A percentile compares a stretch with the other conserved stretches of the same genome.
Evolutionary conservation across 1,140 invertebrate genomes (phyloP).

Genomic region (Lineus longissimus): DNA sequence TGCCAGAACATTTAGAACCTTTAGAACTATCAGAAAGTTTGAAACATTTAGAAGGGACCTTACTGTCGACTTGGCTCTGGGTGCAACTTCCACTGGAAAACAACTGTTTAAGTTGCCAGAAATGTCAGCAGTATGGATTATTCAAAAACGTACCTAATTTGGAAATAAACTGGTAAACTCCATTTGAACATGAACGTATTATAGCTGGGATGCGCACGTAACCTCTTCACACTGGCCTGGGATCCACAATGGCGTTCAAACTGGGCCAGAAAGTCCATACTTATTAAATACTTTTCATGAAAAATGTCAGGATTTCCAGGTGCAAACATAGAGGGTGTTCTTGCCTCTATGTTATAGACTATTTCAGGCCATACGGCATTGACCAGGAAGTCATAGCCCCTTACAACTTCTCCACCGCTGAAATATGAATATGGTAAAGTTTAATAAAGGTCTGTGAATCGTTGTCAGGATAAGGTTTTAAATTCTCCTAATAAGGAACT

Average conservation of each 20-base stretch:
- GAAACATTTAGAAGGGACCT: no score
- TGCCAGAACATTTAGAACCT: no score
- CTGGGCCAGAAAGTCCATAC: conserved; percentile 72
- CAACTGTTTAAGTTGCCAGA: no score
- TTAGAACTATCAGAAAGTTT: no score
- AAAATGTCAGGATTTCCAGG: conserved; percentile 86
- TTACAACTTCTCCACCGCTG: conserved; percentile 51
- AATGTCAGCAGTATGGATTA: no score
- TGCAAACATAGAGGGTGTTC: conserved; percentile 78
- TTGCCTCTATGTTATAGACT: conserved; percentile 68
- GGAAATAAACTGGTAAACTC: conserved; percentile 93
- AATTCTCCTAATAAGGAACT: neutral
- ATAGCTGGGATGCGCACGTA: conserved; percentile 51
- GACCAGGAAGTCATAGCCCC: conserved; percentile 80
- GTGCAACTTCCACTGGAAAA: no score
- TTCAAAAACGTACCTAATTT: conserved; percentile 64
- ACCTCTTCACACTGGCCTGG: conserved; percentile 52
- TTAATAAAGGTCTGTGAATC: neutral
- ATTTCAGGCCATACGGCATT: conserved; percentile 87
- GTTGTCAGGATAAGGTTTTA: neutral
- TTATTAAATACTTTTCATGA: conserved; percentile 76
- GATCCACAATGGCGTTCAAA: conserved; percentile 68
- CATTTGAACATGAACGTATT: conserved; percentile 74
- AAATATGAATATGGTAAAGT: no score
- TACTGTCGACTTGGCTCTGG: no score